Evolutionary conservation across 37 sponge, comb jelly and placozoan species (phyloP).

Genomic region (Petrosia ficiformis): DNA sequence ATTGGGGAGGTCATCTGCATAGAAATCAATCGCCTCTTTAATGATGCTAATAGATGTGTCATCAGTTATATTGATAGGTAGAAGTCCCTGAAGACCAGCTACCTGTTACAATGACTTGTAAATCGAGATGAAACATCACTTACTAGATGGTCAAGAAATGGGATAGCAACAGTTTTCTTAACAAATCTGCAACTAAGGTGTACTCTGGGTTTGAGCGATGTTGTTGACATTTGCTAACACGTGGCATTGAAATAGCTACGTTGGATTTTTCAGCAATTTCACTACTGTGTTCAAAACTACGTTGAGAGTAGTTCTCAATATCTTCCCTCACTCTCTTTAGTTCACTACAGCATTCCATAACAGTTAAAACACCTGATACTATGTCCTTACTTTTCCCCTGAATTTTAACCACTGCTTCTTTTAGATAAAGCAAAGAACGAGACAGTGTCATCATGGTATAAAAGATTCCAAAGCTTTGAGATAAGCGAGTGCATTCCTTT

Average conservation of each 20-base stretch:
- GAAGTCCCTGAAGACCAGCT: constrained; percentile 25
- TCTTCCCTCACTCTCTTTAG: constrained; percentile 27
- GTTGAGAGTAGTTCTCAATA: constrained; percentile 24
- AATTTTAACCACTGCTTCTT: constrained; percentile 42
- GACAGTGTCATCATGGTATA: background rate
- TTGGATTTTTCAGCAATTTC: constrained; percentile 32
- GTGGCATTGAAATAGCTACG: constrained; percentile 20
- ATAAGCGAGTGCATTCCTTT: constrained; percentile 12
- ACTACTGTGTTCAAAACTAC: constrained; percentile 22
- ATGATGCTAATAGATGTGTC: constrained; percentile 17
- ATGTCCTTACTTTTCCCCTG: constrained; percentile 47
- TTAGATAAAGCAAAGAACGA: constrained; percentile 13
- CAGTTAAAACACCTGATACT: constrained; percentile 15
- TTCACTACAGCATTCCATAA: background rate
- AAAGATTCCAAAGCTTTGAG: constrained; percentile 20
- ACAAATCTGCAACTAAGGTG: constrained; percentile 15
- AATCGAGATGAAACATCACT: constrained; percentile 39
- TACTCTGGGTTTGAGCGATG: constrained; percentile 37
- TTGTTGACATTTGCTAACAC: constrained; percentile 35
- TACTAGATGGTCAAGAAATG: constrained; percentile 59
- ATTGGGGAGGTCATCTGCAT: constrained; percentile 42
- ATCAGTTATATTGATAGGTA: constrained; percentile 34
- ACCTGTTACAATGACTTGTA: constrained; percentile 22
- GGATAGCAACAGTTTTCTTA: constrained; percentile 33
- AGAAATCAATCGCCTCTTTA: constrained; percentile 25